Conservation (phyloP, 2,113 vertebrate species). For the Tupaia tana region DNA sequence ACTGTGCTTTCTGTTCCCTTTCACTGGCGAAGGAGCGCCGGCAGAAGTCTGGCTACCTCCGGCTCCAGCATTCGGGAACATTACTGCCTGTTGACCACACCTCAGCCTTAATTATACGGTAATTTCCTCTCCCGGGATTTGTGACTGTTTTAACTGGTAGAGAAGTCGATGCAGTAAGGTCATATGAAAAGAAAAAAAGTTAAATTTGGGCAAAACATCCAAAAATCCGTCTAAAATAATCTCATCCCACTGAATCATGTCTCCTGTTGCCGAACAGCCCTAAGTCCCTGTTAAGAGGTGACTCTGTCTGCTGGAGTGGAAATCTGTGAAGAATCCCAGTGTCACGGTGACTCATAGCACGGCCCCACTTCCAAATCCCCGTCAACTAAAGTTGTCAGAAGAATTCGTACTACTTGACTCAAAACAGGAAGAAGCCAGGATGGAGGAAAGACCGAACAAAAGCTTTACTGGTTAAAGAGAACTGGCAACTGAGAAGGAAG, state of each 20-base stretch:
- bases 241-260: slow-evolving; percentile 81
- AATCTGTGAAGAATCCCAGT: slow-evolving; percentile 59
- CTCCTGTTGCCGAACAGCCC: slow-evolving; percentile 62
- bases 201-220: slow-evolving; percentile 64
- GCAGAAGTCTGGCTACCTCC: slow-evolving; percentile 32
- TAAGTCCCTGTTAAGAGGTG: slow-evolving; percentile 61
- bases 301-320: slow-evolving; percentile 52
- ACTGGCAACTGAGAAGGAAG: not conserved
- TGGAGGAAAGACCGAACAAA: not conserved
- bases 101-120: slow-evolving; percentile 64
- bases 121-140: slow-evolving; percentile 58
- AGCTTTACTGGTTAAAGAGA: not conserved
- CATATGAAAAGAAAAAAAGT: slow-evolving; percentile 58
- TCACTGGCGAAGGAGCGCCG: slow-evolving; percentile 29
- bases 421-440: slow-evolving; percentile 52
- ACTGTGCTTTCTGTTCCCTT: slow-evolving; percentile 33
- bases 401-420: not conserved
- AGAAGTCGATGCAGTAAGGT: slow-evolving; percentile 66
- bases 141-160: slow-evolving; percentile 55
- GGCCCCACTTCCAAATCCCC: not conserved
- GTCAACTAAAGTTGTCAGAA: slow-evolving; percentile 61
- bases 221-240: slow-evolving; percentile 61
- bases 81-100: slow-evolving; percentile 58
- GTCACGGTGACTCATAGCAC: slow-evolving; percentile 73
- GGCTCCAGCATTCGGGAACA: slow-evolving; percentile 3